Evolutionary conservation across 2,888 invertebrate species (phyloP).

Genomic region (Lymantria dispar): DNA sequence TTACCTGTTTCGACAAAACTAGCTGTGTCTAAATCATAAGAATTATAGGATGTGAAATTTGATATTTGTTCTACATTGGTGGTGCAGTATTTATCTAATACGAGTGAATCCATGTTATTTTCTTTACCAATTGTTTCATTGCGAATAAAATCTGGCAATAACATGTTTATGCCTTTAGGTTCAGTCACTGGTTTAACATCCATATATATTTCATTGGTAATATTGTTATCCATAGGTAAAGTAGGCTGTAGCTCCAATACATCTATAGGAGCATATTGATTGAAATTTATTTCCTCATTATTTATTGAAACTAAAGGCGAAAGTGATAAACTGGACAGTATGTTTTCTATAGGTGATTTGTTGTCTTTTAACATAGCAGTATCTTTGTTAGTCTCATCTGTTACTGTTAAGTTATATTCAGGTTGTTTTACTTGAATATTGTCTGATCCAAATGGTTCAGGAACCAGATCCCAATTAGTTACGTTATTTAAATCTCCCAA

Average conservation of each 20-base stretch:
- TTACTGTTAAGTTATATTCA: not conserved
- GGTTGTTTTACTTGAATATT: not conserved
- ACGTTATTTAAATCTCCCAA: not conserved
- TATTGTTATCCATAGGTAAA: not conserved
- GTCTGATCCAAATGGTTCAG: not conserved
- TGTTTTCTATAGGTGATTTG: slow-evolving; percentile 2
- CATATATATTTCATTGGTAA: not conserved
- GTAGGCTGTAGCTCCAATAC: not conserved
- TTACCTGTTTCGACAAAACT: not conserved
- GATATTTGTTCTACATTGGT: not conserved
- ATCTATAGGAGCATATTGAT: not conserved
- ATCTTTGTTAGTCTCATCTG: not conserved
- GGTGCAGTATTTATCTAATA: not conserved
- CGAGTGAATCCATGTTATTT: not conserved
- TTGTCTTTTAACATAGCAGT: not conserved
- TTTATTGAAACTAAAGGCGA: slow-evolving; percentile 3
- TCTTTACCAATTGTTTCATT: not conserved
- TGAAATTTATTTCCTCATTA: not conserved
- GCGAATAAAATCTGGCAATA: not conserved
- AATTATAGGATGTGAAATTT: not conserved
- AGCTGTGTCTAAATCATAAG: not conserved
- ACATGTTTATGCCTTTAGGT: not conserved
- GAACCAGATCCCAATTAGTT: not conserved
- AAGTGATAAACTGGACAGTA: slow-evolving; percentile 3
- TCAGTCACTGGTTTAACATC: not conserved